Base-by-base conservation (phyloP, 2,113 vertebrate genomes). In the Aegithalos caudatus region DNA sequence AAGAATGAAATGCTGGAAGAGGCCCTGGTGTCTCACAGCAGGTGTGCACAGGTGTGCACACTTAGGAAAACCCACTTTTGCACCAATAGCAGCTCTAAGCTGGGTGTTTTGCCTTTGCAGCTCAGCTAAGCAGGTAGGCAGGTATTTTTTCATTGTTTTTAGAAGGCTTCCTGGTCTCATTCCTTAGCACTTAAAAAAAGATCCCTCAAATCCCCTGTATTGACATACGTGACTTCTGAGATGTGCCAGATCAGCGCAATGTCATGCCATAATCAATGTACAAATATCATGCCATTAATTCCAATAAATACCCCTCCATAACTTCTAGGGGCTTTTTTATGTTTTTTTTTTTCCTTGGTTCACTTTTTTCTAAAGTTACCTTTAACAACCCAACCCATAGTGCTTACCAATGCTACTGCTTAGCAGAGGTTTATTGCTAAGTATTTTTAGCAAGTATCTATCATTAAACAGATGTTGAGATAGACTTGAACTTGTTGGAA, bases 231-330 rank as follows among this genome's bases (percentile, higher is more conserved):
- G 47, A 42, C 44, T 82, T 71, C 57, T 57, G 78, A 74, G 61
- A 62, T 17, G 12, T n/a, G 25, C 40, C 40, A 67, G 38, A 74
- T 48, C 28, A 1, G 8, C 21, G 47, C 12, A 19, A 56, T 0
- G 0, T 56, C 38, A 60, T 2, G 9, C 22, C 1, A 2, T 42
- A 40, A 86, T 22, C 47, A 47, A 2, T 13, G 12, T 29, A 67
- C 28, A 88, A 58, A 31, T 25, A 45, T 4, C 9, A 14, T 6
- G 3, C 14, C 42, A 27, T 19, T 61, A n/a, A 53, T 65, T 62
- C 21, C 11, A 64, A 35, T 33, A 80, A 80, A 76, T 19, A 58
- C 9, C 70, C 22, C 42, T 79, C 15, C 37, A 60, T 17, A 9
- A 21, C 67, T 71, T n/a, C n/a, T n/a, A n/a, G n/a, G n/a, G n/a